Evolutionary conservation across 2,797 vertebrate genomes (phyloP), one percentile per base, ranked within the genome.

Genomic region (Ataeniobius toweri): DNA sequence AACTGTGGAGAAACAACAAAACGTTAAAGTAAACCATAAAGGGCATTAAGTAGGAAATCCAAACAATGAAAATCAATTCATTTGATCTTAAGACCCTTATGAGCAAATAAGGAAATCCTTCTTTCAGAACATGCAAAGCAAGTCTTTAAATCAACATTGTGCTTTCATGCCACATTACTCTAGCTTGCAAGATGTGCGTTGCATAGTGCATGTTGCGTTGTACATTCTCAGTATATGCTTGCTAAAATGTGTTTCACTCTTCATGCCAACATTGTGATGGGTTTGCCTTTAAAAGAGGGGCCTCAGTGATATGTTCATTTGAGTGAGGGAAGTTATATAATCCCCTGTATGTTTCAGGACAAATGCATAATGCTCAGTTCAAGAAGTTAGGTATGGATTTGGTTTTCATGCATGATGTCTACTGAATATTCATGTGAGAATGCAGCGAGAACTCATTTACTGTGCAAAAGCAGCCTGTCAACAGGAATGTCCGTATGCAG

Each of bases 301-400:
- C 76, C 68, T 67, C 16, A 63, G 71, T 76, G 78, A 82, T 67
- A 5, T 0, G 74, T 83, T 84, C 61, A 41, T 92, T 85, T 78
- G 58, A 82, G 59, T 53, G 53, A 88, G 73, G 83, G 81, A 31
- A 55, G 74, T 94, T 93, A 91, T 78, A 72, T 91, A 94, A 94
- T 48, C 56, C 9, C 41, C 67, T 85, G 63, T 71, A 70, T 61
- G 56, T 84, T 71, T 73, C 74, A 14, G 78, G 85, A 83, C 88
- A 91, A 82, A 88, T 0, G 74, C 76, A 91, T 89, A 89, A 89
- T 85, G 85, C 83, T 83, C 81, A 89, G 77, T 86, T 85, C 81
- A 88, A 90, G 87, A 85, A 86, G 76, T 80, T 65, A 88, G 91
- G 86, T 91, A 28, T 69, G 80, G 88, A 89, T 92, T 86, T 92